phyloP scores from a whole-genome alignment of 2,888 invertebrate species.

The Lithophane leautieri region DNA sequence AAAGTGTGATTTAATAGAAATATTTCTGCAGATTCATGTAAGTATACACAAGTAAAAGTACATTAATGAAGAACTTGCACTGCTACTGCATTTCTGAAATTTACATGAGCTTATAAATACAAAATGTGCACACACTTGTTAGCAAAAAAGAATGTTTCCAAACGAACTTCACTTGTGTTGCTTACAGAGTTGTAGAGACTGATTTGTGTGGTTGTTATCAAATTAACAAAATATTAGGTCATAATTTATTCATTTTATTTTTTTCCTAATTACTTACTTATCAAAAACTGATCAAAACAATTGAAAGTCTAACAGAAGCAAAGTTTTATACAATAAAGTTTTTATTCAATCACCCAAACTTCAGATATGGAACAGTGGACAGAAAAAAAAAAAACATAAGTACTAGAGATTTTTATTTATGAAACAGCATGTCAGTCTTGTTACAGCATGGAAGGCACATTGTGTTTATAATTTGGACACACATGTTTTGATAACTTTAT shows the following conservation, averaged over 20 bases:
- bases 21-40: constrained; percentile 26
- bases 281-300: constrained; percentile 15
- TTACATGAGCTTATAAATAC: neutral
- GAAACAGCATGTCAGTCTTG: constrained; percentile 66
- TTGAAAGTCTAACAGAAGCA: neutral
- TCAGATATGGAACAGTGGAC: constrained; percentile 31
- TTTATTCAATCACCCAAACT: constrained; percentile 36
- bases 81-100: constrained; percentile 42
- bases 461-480: constrained; percentile 77
- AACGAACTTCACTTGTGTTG: neutral
- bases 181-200: neutral
- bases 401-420: constrained; percentile 72
- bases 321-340: constrained; percentile 26
- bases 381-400: constrained; percentile 76
- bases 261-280: neutral
- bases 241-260: neutral
- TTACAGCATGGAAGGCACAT: constrained; percentile 68
- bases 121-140: neutral
- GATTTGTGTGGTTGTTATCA: constrained; percentile 6
- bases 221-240: constrained; percentile 2
- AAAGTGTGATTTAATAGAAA: constrained; percentile 11
- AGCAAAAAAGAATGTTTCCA: neutral
- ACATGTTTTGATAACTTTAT: constrained; percentile 73
- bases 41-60: constrained; percentile 19
- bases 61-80: constrained; percentile 2